Base-by-base conservation (phyloP, 2,113 vertebrate species). In the Alectura lathami region DNA sequence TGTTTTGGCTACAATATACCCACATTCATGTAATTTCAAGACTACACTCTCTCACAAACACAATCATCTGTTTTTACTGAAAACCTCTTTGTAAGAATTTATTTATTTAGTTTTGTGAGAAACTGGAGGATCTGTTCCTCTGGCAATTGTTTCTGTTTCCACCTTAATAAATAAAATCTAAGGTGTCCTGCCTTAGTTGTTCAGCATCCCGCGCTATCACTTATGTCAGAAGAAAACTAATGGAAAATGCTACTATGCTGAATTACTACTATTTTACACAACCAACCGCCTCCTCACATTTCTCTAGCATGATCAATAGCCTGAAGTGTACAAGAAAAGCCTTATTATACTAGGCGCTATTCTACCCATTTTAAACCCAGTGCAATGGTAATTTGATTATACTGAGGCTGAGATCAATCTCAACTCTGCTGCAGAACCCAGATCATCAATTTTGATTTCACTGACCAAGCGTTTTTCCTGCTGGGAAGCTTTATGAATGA, bases 381-480 rank as follows among this genome's bases (percentile, higher is more conserved):
- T 47, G 51, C 72, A 78, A 60, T 75, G 24, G 76, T 88, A 96
- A 97, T 95, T 93, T 97, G 79, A 88, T 96, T 95, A 94, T 51
- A 17, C 59, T 75, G 56, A 76, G 85, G 34, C 75, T 89, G 68
- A 93, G 60, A 95, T 96, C 94, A 96, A 88, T 95, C 93, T 96
- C 86, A 97, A 86, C 73, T 34, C 89, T 95, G 76, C 73, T 90
- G 38, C 63, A 95, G 88, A 93, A 73, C 79, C 87, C 88, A 96
- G 76, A 96, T 91, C 93, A 94, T 95, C 88, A 95, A 94, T 96
- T 95, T 93, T 89, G 63, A 89, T 95, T 95, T 96, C 82, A 94
- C 91, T 96, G 94, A 93, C 85, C 86, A 89, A 95, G 89, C 51
- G 1, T 30, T 64, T 94, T 89, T 68, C 74, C 63, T 86, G 26